These are phyloP conservation scores for Pachycephala philippinensis DNA, from an alignment of 2,113 vertebrate genomes.

Conservation along the genomic window DNA sequence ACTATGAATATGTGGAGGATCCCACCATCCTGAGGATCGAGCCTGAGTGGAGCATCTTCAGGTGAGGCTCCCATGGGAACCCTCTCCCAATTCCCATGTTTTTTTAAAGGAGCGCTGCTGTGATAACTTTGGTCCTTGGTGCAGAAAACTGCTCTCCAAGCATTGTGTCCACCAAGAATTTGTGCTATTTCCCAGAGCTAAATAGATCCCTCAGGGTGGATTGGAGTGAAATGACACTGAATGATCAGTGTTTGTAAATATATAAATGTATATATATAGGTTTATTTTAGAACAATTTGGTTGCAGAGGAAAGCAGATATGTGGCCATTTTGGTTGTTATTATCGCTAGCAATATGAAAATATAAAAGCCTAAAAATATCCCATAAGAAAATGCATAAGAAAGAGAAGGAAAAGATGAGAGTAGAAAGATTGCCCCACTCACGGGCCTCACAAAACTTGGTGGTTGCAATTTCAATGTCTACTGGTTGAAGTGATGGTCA, in stretches of 20 bases:
- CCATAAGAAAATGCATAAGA: neutral
- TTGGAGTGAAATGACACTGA: neutral
- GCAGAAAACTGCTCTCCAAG: neutral
- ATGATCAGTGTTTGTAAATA: neutral
- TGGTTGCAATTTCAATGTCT: rapidly evolving
- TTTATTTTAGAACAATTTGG: neutral
- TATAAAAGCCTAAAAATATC: neutral
- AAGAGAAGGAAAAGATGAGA: neutral
- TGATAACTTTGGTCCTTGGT: neutral
- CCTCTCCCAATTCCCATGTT: rapidly evolving
- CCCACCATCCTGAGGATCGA: conserved; percentile 91
- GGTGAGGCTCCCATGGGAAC: conserved; percentile 62
- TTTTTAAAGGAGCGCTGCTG: neutral
- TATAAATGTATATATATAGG: no score
- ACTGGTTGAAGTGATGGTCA: neutral
- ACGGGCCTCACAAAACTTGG: neutral
- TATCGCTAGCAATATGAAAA: neutral
- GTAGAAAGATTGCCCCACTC: neutral
- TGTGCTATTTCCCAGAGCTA: neutral
- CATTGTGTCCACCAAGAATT: neutral
- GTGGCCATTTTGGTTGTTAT: neutral
- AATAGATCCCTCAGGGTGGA: no score
- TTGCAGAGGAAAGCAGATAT: neutral
- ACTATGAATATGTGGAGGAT: conserved; percentile 93
- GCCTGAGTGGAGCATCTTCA: conserved; percentile 97